phyloP scores from a whole-genome alignment of 1,140 invertebrate genomes.

The Brachionus paranguensis region DNA sequence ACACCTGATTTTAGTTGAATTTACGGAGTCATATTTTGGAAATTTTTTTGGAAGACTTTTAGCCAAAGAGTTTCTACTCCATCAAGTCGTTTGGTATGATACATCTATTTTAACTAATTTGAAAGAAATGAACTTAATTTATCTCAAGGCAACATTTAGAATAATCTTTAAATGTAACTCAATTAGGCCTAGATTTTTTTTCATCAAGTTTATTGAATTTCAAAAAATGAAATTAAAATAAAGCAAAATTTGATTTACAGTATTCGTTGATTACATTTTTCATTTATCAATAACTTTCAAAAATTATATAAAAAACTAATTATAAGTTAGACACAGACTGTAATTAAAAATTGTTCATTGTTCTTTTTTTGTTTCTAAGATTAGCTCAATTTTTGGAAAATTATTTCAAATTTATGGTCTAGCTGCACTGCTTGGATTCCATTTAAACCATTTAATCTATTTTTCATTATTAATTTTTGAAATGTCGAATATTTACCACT shows the following conservation, averaged over 20 bases:
- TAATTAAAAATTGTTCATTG: background rate
- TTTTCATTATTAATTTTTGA: too few relatives aligned
- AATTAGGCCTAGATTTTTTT: background rate
- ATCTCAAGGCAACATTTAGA: background rate
- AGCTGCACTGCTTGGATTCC: background rate
- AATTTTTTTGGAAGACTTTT: background rate
- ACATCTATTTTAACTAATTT: background rate
- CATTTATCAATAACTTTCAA: background rate
- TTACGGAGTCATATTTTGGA: background rate
- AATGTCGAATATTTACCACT: background rate
- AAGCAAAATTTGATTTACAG: background rate
- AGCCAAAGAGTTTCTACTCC: background rate
- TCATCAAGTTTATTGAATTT: background rate
- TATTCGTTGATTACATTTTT: background rate
- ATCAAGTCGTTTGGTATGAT: background rate
- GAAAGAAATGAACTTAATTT: background rate
- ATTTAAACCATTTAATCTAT: background rate
- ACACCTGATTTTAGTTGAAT: background rate
- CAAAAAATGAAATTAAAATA: background rate
- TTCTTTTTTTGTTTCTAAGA: background rate
- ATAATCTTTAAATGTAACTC: background rate
- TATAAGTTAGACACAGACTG: background rate
- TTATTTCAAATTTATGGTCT: background rate
- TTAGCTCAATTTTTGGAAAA: background rate
- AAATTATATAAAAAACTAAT: background rate